Conservation (phyloP, 2,797 vertebrate genomes). For the Myotis pilosus region DNA sequence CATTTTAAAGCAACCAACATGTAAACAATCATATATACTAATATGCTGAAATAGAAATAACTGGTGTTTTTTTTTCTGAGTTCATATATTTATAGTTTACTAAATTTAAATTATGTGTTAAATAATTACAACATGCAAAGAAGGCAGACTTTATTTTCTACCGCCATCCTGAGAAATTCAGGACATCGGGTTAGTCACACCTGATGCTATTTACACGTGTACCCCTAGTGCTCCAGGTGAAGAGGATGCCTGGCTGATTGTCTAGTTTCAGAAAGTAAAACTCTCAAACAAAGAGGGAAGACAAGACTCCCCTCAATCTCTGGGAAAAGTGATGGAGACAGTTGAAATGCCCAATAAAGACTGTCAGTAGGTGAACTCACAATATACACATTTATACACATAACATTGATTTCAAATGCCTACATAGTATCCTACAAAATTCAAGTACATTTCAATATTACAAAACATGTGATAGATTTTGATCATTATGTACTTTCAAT, state of each 20-base stretch:
- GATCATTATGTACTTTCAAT: neutral
- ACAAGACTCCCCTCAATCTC: neutral
- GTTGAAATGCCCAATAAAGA: neutral
- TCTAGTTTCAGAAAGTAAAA: neutral
- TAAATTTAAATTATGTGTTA: neutral
- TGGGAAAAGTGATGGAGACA: neutral
- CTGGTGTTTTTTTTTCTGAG: neutral
- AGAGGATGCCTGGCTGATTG: neutral
- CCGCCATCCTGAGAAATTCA: neutral
- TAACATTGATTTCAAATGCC: neutral
- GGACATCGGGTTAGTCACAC: neutral
- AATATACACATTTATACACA: neutral
- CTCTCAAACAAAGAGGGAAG: neutral
- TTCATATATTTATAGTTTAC: neutral
- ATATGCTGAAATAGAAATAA: neutral
- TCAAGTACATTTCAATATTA: neutral
- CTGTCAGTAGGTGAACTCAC: neutral
- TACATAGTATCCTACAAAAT: neutral
- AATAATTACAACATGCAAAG: neutral
- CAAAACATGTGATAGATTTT: neutral
- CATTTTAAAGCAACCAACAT: slow-evolving; percentile 2
- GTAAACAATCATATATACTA: neutral
- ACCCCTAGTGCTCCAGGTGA: neutral
- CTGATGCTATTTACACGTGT: neutral
- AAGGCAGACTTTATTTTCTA: neutral